Evolutionary conservation across 2,113 vertebrate genomes (phyloP).

Genomic region (Chrysemys picta): DNA sequence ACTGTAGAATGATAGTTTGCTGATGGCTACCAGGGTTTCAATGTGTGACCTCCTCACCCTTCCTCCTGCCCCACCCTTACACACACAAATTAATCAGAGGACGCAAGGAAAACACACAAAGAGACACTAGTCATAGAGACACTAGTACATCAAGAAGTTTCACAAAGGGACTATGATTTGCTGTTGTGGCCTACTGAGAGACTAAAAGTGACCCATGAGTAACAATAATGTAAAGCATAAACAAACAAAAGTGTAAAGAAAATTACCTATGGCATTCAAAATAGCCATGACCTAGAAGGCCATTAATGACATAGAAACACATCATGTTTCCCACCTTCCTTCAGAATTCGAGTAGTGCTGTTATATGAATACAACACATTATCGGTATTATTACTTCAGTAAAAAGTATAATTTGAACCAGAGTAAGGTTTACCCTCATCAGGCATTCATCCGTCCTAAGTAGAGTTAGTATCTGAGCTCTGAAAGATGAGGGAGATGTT

Average conservation of each 20-base stretch:
- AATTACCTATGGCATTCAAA: neutral
- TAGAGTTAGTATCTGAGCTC: no score
- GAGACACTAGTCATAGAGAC: neutral
- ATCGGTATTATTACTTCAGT: no score
- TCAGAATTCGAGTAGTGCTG: no score
- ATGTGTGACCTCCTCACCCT: neutral
- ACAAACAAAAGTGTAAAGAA: neutral
- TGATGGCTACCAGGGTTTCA: neutral
- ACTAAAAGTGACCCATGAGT: neutral
- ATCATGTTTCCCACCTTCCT: no score
- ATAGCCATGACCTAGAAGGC: neutral
- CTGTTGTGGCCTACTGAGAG: neutral
- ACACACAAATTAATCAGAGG: neutral
- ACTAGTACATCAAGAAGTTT: neutral
- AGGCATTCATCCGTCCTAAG: no score
- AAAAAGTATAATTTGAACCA: no score
- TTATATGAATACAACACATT: no score
- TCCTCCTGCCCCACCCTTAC: no score
- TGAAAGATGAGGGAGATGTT: no score
- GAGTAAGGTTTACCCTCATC: no score
- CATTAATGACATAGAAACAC: no score
- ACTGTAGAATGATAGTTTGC: neutral
- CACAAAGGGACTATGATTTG: neutral
- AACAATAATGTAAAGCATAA: neutral
- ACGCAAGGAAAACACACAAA: neutral